phyloP scores from a whole-genome alignment of 2,888 invertebrate genomes.

The Scaptomyza polygonia region DNA sequence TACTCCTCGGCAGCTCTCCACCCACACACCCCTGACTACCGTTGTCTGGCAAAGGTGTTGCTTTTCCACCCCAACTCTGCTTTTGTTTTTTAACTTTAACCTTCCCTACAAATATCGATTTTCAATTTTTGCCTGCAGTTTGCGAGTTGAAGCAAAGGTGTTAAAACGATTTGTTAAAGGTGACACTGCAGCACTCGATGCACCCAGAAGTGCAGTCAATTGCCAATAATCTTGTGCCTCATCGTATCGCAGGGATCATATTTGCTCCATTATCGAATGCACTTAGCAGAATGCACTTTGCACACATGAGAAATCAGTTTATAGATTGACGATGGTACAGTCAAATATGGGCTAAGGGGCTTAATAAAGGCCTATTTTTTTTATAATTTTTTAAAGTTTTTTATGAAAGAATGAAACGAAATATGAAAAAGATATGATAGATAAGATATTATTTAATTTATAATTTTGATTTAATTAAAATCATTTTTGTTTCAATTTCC shows the following conservation, averaged over 20 bases:
- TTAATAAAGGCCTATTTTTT: too few relatives aligned
- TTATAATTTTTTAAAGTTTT: too few relatives aligned
- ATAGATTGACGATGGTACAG: too few relatives aligned
- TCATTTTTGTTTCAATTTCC: not conserved
- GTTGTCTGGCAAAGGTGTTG: constrained; percentile 39
- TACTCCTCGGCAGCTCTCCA: not conserved
- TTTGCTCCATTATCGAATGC: constrained; percentile 44
- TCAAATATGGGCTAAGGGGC: too few relatives aligned
- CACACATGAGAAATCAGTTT: too few relatives aligned
- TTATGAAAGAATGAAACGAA: too few relatives aligned
- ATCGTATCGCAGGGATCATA: constrained; percentile 54
- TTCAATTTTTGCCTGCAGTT: constrained; percentile 54
- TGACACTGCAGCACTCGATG: constrained; percentile 4
- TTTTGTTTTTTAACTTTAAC: constrained; percentile 29
- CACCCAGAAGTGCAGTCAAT: constrained; percentile 56
- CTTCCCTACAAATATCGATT: constrained; percentile 73
- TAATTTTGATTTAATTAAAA: not conserved
- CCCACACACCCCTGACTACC: not conserved
- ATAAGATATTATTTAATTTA: too few relatives aligned
- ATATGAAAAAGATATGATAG: too few relatives aligned
- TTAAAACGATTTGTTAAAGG: constrained; percentile 71
- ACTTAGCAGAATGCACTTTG: too few relatives aligned
- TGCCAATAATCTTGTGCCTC: constrained; percentile 55
- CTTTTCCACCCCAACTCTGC: constrained; percentile 14
- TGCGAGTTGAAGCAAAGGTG: constrained; percentile 50